Conservation (phyloP, 2,888 invertebrate species). For the Cantharis nigra region DNA sequence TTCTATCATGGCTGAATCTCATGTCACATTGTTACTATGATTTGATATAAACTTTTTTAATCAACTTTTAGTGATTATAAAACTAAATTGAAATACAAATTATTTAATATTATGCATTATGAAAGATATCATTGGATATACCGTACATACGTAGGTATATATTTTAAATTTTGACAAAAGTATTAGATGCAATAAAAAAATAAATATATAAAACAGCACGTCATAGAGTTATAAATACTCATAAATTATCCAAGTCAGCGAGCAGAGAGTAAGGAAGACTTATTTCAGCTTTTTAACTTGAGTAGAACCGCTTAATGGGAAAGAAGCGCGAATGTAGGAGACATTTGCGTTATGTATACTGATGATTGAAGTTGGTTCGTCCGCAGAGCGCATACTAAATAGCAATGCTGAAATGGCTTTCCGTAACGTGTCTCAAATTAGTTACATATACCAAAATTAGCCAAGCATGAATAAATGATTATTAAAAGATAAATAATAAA, state of each 20-base stretch:
- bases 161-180: background rate
- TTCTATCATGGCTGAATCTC: too few relatives aligned
- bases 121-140: too few relatives aligned
- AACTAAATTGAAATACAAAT: too few relatives aligned
- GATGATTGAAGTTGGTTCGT: conserved; percentile 46
- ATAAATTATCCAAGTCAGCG: conserved; percentile 49
- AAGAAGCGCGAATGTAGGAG: conserved; percentile 50
- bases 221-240: conserved; percentile 45
- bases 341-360: conserved; percentile 51
- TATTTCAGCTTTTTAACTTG: conserved; percentile 50
- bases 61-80: too few relatives aligned
- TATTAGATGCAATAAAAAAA: conserved; percentile 1
- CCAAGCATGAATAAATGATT: background rate
- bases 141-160: background rate
- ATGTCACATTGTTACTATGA: too few relatives aligned
- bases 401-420: conserved; percentile 37
- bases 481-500: background rate
- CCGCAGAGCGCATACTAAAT: conserved; percentile 45
- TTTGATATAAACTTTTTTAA: too few relatives aligned
- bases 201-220: conserved; percentile 26
- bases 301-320: conserved; percentile 46
- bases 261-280: conserved; percentile 47
- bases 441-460: conserved; percentile 20
- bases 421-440: conserved; percentile 38
- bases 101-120: too few relatives aligned